Evolutionary conservation across 2,113 vertebrate genomes (phyloP).

Genomic region (Aegotheles bennettii): DNA sequence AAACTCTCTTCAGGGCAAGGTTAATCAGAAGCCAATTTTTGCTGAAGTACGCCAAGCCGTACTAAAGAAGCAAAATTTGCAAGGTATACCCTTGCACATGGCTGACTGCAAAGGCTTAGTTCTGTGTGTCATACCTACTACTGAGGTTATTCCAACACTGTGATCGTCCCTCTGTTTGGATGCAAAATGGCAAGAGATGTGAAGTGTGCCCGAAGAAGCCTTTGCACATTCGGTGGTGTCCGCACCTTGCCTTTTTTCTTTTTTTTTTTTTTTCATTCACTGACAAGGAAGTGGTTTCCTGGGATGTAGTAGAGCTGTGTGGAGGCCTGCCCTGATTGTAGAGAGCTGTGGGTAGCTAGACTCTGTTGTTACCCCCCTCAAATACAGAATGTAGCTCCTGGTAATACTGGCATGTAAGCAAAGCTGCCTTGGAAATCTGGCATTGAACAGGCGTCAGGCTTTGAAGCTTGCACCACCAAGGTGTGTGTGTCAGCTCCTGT

Average conservation of each 20-base stretch:
- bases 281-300: not conserved
- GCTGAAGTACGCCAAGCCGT: not conserved
- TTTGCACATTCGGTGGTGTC: not conserved
- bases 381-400: not conserved
- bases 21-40: not conserved
- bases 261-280: no score
- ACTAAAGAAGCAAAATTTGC: not conserved
- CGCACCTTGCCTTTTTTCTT: not conserved
- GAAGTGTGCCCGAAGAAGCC: not conserved
- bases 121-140: fast-evolving
- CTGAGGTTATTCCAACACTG: not conserved
- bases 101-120: not conserved
- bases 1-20: not conserved
- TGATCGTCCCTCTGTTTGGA: not conserved
- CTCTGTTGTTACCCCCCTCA: not conserved
- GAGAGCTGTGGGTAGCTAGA: not conserved
- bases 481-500: not conserved
- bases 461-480: not conserved
- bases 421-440: not conserved
- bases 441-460: not conserved
- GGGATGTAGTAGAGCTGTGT: not conserved
- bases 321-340: not conserved
- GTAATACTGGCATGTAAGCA: not conserved
- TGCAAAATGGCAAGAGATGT: not conserved
- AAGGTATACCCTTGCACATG: fast-evolving